Base-by-base conservation (phyloP, 2,888 invertebrate species). In the Melanchra persicariae region DNA sequence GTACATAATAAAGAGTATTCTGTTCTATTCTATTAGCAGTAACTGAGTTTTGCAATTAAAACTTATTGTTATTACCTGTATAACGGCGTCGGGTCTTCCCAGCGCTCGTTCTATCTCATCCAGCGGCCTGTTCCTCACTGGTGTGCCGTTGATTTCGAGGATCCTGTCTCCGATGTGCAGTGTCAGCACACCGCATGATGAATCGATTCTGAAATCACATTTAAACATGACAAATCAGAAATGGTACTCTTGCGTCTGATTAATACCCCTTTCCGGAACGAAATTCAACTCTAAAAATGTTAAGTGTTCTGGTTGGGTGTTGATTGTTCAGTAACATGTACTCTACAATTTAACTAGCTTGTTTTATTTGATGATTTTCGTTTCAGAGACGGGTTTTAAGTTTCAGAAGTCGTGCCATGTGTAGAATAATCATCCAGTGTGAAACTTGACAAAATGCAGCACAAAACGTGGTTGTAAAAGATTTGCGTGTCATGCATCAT, bases 81-180 rank as follows among this genome's bases (percentile, higher is more conserved):
- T 92, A 74, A 97, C 97, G 69, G 97, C 97, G 86, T 98, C 97
- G 0, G 98, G 97, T 87, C 97, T 97, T 74, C 97, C 96, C 70
- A 98, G 96, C 45, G 98, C 96, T 90, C 97, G 97, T 91, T 98
- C 98, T 68, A 98, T 97, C 83, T 97, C 98, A 77, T 98, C 97
- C 60, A 98, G 96, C 0, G 98, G 97, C 65, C 97, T 97, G 88
- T 98, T 98, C 88, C 97, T 97, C 0, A 99, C 98, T 1, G 98
- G 98, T 0, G 98, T 97, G 4, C 99, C 99, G 96, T 99, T 99
- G 61, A 99, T 98, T 96, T 99, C 99, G 78, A 99, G 95, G 82
- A 99, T 98, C 87, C 97, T 97, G 94, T 99, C 99, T n/a, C 99
- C 99, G 84, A 99, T 97, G 91, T 98, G 98, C 67, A 99, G 95